Conservation (phyloP, 2,888 invertebrate species). For the Nephrotoma appendiculata region DNA sequence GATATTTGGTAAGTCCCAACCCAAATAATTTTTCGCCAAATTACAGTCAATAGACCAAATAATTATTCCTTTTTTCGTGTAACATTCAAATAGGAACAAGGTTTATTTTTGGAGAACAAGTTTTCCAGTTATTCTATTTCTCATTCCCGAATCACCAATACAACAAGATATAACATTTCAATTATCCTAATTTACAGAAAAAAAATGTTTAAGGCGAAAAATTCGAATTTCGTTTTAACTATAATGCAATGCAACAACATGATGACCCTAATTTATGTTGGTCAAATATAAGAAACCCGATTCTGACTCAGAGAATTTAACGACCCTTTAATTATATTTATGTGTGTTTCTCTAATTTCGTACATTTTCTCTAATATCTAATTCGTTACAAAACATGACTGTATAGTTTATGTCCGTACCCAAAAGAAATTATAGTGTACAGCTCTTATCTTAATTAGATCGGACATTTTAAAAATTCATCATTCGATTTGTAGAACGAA, state of each 20-base stretch:
- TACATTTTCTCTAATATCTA: not conserved
- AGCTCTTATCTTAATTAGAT: not conserved
- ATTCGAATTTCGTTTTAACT: not conserved
- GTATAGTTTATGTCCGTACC: not conserved
- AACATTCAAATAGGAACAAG: too few relatives aligned
- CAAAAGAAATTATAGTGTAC: not conserved
- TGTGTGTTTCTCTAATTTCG: not conserved
- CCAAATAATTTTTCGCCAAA: too few relatives aligned
- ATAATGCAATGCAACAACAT: not conserved
- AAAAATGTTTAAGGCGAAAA: not conserved
- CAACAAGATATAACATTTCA: not conserved
- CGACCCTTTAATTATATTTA: not conserved
- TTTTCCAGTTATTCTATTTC: not conserved
- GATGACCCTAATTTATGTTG: not conserved
- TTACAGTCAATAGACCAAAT: too few relatives aligned
- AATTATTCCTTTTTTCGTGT: too few relatives aligned
- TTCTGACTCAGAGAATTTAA: not conserved
- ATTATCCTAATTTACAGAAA: not conserved
- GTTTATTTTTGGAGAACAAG: too few relatives aligned
- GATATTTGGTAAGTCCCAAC: too few relatives aligned
- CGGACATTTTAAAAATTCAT: not conserved
- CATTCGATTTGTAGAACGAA: not conserved
- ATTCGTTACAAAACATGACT: not conserved
- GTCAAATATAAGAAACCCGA: not conserved
- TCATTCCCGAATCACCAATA: not conserved